Evolutionary conservation across 2,797 vertebrate genomes (phyloP), one percentile per base, ranked within the genome.

Genomic region (Synanceia verrucosa): DNA sequence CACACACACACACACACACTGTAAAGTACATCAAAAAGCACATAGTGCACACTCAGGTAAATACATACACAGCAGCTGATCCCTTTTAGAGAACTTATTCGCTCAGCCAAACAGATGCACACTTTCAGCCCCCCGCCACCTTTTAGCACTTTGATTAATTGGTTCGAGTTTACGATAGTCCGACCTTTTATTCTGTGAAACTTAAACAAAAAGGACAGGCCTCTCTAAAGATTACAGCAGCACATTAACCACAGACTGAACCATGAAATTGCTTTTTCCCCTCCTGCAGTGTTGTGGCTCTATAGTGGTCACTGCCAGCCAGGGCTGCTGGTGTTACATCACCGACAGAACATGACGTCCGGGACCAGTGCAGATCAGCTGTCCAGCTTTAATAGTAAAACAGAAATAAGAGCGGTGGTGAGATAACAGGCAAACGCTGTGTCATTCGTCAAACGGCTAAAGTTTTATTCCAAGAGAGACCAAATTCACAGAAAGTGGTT

Each of bases 191-290:
- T 92, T 94, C 93, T 89, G 86, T 89, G 61, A 86, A 95, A 93
- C 91, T 94, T 93, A 90, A 92, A 93, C 79, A 91, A 92, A 95
- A 95, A 94, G 87, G 86, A 85, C 88, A 82, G 89, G 79, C 89
- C 89, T 91, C 85, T 91, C 89, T 90, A 88, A 89, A 95, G 92
- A 94, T 93, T 95, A 95, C 82, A 86, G 86, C 88, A 85, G 76
- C 84, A 83, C 83, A 90, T 94, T 95, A 94, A 88, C 65, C 86
- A 92, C 78, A 86, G 91, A 86, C 76, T 90, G 92, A 94, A 94
- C 93, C 94, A 91, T 94, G 94, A 97, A 96, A 96, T 96, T 94
- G 91, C 89, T 95, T 94, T 94, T 95, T 91, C 90, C 91, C 92
- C 89, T 92, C 94, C 94, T 88, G 92, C 86, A 79, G 91, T 86